Conservation (phyloP, 2,888 invertebrate species). For the Ectobius pallidus region DNA sequence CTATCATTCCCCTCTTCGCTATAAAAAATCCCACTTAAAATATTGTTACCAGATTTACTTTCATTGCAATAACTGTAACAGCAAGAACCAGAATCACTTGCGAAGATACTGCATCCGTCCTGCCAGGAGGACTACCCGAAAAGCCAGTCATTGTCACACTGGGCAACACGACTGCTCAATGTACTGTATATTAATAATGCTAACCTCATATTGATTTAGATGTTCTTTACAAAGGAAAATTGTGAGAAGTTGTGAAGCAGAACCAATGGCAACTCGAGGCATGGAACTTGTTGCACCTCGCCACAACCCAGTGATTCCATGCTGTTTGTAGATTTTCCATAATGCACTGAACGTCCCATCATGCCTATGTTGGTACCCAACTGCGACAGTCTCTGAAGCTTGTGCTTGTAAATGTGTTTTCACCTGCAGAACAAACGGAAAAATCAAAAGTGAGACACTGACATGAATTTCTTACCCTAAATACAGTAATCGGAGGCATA, state of each 20-base stretch:
- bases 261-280: conserved; percentile 79
- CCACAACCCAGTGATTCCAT: conserved; percentile 71
- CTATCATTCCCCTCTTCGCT: no score
- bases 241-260: conserved; percentile 82
- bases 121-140: no score
- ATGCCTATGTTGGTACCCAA: conserved; percentile 85
- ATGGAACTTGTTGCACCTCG: conserved; percentile 77
- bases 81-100: no score
- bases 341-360: conserved; percentile 70
- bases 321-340: conserved; percentile 52
- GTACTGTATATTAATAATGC: no score
- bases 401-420: conserved; percentile 82
- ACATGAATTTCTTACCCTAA: no score
- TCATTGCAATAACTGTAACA: background rate
- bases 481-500: no score
- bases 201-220: conserved; percentile 47
- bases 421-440: conserved; percentile 56
- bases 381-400: conserved; percentile 75
- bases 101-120: no score
- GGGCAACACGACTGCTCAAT: no score
- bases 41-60: no score
- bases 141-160: no score
- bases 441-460: no score
- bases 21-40: no score
- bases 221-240: conserved; percentile 75